Evolutionary conservation across 2,888 invertebrate species (phyloP), one percentile per base, ranked within the genome.

Genomic region (Protophormia terraenovae): DNA sequence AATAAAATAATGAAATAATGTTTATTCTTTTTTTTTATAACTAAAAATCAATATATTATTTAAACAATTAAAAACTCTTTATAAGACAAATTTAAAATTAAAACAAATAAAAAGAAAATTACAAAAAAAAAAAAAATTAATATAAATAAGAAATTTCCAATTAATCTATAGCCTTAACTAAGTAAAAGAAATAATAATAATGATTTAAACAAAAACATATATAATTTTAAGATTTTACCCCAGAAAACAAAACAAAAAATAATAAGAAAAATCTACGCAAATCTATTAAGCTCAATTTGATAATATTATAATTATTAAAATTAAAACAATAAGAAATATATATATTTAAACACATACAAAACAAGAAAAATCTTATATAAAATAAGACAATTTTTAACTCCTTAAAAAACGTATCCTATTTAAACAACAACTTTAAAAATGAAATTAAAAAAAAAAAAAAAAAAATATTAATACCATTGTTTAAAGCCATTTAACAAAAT

Each of bases 111-210:
- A 71, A 77, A 29, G 45, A 62, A 38, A 47, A 76, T 41, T 55
- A 55, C 55, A 62, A 79, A 47, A 60, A 73, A 67, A 45, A 47
- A 38, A 67, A n/a, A n/a, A n/a, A n/a, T n/a, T n/a, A n/a, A n/a
- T n/a, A n/a, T n/a, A n/a, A n/a, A n/a, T n/a, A n/a, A 29, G 3
- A 83, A 84, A 80, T 80, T 84, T 77, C 80, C 84, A 84, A 84
- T 81, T 81, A 75, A 87, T 83, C 76, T 80, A 80, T 80, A 83
- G 79, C 83, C 83, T 79, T 88, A 87, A 89, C 79, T 87, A 89
- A 90, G 89, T 88, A 88, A 89, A 89, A 81, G 83, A 77, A 69
- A 77, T 76, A 47, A 72, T 58, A 87, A 82, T 72, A 53, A 79
- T 64, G 50, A 50, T 47, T 19, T 58, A 67, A 72, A n/a, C n/a